These are phyloP conservation scores for Piscicola geometra DNA, from an alignment of 2,888 invertebrate species.

Conservation along the genomic window DNA sequence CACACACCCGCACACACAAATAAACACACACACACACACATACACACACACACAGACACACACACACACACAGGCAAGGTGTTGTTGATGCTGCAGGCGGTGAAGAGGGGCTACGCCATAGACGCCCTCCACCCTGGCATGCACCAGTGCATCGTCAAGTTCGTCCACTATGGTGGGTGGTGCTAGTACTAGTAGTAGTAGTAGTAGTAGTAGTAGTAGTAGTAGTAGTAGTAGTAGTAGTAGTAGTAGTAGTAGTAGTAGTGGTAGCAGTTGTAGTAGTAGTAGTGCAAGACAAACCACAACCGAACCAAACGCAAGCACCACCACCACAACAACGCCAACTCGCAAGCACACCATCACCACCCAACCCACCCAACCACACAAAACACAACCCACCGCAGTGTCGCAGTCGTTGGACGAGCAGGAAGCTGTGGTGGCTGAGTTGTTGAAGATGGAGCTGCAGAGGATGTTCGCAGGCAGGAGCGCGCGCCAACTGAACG, in stretches of 20 bases:
- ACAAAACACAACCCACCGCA: not conserved
- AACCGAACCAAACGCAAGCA: not conserved
- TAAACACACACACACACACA: too few relatives aligned
- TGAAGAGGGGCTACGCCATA: conserved; percentile 79
- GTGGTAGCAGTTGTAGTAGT: not conserved
- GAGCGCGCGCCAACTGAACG: conserved; percentile 54
- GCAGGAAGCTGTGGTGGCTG: conserved; percentile 48
- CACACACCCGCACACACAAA: too few relatives aligned
- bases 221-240: too few relatives aligned
- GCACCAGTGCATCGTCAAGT: conserved; percentile 79
- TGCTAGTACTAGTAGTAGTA: not conserved
- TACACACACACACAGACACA: too few relatives aligned
- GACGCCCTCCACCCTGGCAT: conserved; percentile 72
- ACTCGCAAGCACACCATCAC: not conserved
- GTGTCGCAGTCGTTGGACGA: conserved; percentile 41
- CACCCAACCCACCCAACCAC: not conserved
- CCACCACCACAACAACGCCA: not conserved
- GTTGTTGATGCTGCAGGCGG: conserved; percentile 88
- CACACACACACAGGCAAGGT: conserved; percentile 80
- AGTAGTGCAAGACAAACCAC: not conserved
- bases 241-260: too few relatives aligned
- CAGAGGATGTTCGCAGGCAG: conserved; percentile 59
- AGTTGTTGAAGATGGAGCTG: conserved; percentile 56
- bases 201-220: not conserved
- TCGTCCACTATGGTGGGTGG: conserved; percentile 59